These are phyloP conservation scores for Bombyx huttoni DNA, from an alignment of 2,888 invertebrate genomes.

Conservation along the genomic window DNA sequence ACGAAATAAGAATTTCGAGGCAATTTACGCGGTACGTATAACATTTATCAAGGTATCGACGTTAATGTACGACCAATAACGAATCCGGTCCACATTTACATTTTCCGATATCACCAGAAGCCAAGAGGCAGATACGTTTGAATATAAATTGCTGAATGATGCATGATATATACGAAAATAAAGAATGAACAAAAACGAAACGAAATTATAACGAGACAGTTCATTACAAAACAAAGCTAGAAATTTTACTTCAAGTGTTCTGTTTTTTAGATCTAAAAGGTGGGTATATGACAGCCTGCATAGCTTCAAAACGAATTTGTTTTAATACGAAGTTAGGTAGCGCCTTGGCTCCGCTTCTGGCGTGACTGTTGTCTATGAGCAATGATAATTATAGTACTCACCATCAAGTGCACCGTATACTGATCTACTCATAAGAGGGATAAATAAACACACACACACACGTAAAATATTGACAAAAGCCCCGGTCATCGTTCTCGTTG, in stretches of 20 bases:
- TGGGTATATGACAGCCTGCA: too few relatives aligned
- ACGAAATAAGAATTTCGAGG: constrained; percentile 17
- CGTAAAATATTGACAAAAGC: too few relatives aligned
- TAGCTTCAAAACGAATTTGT: too few relatives aligned
- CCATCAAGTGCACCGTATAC: too few relatives aligned
- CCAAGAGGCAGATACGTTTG: constrained; percentile 38
- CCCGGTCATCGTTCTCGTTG: too few relatives aligned
- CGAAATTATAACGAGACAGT: constrained; percentile 2
- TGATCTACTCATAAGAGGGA: too few relatives aligned
- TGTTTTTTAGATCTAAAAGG: too few relatives aligned
- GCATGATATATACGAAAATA: constrained; percentile 33
- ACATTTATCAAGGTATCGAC: constrained; percentile 48
- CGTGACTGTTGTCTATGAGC: too few relatives aligned
- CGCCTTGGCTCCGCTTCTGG: too few relatives aligned
- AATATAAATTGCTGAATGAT: constrained; percentile 56
- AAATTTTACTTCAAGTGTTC: neutral
- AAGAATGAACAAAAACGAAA: constrained; percentile 9
- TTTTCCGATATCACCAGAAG: constrained; percentile 60
- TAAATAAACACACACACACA: too few relatives aligned
- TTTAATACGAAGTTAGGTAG: too few relatives aligned
- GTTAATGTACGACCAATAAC: constrained; percentile 37
- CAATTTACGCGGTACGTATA: constrained; percentile 18
- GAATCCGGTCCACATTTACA: constrained; percentile 51
- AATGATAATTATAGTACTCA: too few relatives aligned
- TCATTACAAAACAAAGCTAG: neutral